Evolutionary conservation across 1,140 invertebrate genomes (phyloP), one percentile per base, ranked within the genome.

Genomic region (Triops longicaudatus): DNA sequence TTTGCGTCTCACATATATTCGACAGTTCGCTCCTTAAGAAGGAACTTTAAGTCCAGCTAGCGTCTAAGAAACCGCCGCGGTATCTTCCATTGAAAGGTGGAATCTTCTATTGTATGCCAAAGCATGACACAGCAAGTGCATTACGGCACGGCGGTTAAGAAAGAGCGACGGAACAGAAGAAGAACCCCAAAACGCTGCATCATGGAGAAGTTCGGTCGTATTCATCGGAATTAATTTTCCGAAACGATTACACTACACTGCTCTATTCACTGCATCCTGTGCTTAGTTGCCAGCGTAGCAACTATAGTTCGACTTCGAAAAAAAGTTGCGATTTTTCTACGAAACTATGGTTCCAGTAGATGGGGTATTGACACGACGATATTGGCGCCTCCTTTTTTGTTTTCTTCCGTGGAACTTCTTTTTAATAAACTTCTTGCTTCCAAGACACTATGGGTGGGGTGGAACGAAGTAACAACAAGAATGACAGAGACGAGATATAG

Each of bases 91-190:
- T 63, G 14, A 63, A 63, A 63, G 50, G 50, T 63, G 50, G 50
- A 63, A 63, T 63, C 50, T 17, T 63, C 50, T 63, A 63, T 63
- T 63, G 50, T 63, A 63, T 63, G 50, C 50, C 50, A 63, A 63
- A 63, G 50, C 50, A 63, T 63, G 50, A 63, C 50, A 63, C 50
- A 63, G 50, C 50, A 63, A 63, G 50, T 63, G n/a, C 50, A 63
- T 63, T 63, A 63, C 50, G 50, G 50, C 50, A 63, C 50, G 50
- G 50, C 50, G 50, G 50, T 63, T 63, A 63, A 63, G 17, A 44
- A 44, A 17, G 50, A 63, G 50, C 50, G 50, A 63, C 22, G 50
- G 14, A 63, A 63, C 50, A 22, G 14, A 63, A 44, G 43, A 44
- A 63, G 44, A 63, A 63, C 44, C 50, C 50, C 50, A 63, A 63